These are phyloP conservation scores for Crotalus viridis DNA, from an alignment of 2,113 vertebrate species.

Conservation along the genomic window DNA sequence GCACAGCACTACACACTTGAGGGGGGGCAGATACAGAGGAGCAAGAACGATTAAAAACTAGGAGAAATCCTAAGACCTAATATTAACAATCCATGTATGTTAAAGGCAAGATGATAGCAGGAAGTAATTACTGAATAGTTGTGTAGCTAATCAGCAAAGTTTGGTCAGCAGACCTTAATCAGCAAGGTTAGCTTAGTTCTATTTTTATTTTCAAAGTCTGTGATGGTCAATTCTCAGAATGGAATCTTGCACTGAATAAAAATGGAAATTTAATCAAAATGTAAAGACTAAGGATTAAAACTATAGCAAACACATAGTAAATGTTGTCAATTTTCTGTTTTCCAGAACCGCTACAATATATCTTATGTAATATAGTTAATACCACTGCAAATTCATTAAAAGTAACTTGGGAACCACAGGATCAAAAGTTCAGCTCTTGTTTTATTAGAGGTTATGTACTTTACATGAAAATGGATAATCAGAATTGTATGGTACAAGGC, in stretches of 20 bases:
- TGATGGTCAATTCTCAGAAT: conserved; percentile 21
- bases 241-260: neutral
- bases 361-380: neutral
- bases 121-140: neutral
- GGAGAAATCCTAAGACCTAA: neutral
- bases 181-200: neutral
- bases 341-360: conserved; percentile 56
- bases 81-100: neutral
- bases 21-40: too few species aligned
- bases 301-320: conserved; percentile 18
- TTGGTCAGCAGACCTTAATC: neutral
- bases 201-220: neutral
- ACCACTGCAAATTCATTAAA: conserved; percentile 53
- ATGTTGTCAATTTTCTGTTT: conserved; percentile 36
- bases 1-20: too few species aligned
- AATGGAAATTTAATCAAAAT: neutral
- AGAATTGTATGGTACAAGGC: conserved; percentile 52
- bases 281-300: neutral
- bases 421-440: conserved; percentile 52
- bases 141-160: neutral
- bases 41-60: neutral
- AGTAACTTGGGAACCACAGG: conserved; percentile 62
- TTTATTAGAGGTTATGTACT: conserved; percentile 71
- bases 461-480: conserved; percentile 56
- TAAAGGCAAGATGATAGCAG: neutral